Evolutionary conservation across 2,888 invertebrate genomes (phyloP), one percentile per base, ranked within the genome.

Genomic region (Falcaria lacertinaria): DNA sequence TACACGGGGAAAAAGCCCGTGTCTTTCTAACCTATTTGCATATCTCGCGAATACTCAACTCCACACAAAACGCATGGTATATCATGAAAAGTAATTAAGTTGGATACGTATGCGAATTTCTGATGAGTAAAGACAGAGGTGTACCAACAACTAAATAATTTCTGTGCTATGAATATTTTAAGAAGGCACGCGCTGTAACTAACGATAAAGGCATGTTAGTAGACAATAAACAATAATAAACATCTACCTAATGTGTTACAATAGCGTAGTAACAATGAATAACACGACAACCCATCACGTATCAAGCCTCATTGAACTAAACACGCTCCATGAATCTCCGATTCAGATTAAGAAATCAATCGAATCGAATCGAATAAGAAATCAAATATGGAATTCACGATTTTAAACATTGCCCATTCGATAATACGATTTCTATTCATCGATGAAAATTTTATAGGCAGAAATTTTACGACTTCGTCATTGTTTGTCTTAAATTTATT

Each of bases 261-360:
- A 76, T 83, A 80, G 81, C 80, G 79, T 62, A 69, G 84, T 85
- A 80, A 81, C 74, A 79, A 81, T 73, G 77, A 78, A 76, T 60
- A 69, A 74, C 80, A 79, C 74, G 78, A 80, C 83, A 80, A 78
- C 80, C 73, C 78, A 86, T 85, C 79, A 82, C 73, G 68, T 71
- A 74, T 68, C 83, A 83, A 80, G 85, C 79, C 70, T 80, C 87
- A 85, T 87, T 86, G 82, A 85, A 73, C 76, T 70, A 72, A 78
- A 77, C 76, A 78, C 78, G 74, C 58, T 64, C 60, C 68, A 73
- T 80, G 73, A 80, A 81, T 80, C 71, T 69, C 65, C 57, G 64
- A 72, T 68, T 64, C 62, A 62, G 67, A 78, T 74, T 72, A 74
- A 64, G 72, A 79, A 74, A 75, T 76, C 72, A 75, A 75, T 69